Conservation (phyloP, 1,140 invertebrate species). For the Zaprionus davidi region DNA sequence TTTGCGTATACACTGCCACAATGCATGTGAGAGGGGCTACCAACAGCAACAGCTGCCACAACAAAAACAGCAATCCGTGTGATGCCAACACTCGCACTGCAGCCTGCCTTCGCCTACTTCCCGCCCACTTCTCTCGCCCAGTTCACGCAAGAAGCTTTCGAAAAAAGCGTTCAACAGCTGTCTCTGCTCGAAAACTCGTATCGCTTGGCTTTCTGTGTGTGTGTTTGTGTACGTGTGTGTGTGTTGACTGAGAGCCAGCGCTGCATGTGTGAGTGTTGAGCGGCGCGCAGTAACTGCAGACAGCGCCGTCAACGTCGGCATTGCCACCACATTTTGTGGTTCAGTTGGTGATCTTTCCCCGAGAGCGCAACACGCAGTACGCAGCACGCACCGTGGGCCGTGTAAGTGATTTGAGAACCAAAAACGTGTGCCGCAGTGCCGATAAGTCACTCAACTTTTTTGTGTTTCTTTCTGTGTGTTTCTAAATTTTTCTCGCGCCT, state of each 20-base stretch:
- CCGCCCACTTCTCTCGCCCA: slow-evolving; percentile 20
- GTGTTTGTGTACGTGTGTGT: slow-evolving; percentile 18
- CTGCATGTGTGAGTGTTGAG: slow-evolving; percentile 51
- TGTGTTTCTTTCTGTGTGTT: slow-evolving; percentile 40
- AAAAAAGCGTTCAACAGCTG: slow-evolving; percentile 78
- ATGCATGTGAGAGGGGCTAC: slow-evolving; percentile 11
- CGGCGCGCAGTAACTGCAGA: slow-evolving; percentile 47
- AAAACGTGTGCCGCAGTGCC: background rate
- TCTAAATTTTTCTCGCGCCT: slow-evolving; percentile 13
- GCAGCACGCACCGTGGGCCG: slow-evolving; percentile 35
- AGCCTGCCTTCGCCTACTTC: slow-evolving; percentile 19
- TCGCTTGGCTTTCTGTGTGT: slow-evolving; percentile 42
- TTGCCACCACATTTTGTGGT: slow-evolving; percentile 37
- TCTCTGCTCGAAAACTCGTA: slow-evolving; percentile 46
- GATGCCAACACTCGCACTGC: background rate
- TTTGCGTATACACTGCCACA: slow-evolving; percentile 45
- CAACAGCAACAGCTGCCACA: slow-evolving; percentile 18
- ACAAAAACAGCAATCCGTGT: slow-evolving; percentile 18
- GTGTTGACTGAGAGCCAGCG: slow-evolving; percentile 41
- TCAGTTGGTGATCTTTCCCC: slow-evolving; percentile 71
- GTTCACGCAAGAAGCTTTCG: slow-evolving; percentile 54
- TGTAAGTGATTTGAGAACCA: background rate
- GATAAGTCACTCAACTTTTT: background rate
- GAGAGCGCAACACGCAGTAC: slow-evolving; percentile 68
- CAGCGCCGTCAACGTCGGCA: slow-evolving; percentile 35